Evolutionary conservation across 2,797 vertebrate species (phyloP), one percentile per base, ranked within the genome.

Genomic region (Menidia menidia): DNA sequence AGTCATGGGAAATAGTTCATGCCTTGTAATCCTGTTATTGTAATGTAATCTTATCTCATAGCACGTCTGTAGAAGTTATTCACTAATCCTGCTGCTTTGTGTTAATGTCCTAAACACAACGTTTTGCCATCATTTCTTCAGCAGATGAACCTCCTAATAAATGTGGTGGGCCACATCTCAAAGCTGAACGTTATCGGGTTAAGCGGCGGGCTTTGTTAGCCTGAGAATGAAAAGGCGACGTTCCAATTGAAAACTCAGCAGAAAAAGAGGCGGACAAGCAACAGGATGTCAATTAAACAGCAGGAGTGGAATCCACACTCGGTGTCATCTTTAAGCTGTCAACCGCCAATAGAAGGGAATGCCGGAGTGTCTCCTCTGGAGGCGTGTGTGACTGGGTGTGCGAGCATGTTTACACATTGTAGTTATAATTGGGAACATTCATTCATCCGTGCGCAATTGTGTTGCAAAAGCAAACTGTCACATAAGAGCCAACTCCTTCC

Each of bases 281-380:
- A 79, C 82, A 88, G 84, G 83, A 89, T 85, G 85, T 88, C 75
- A 83, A 77, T 88, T 84, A 90, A 85, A 87, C 60, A 14, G 75
- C 77, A 68, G 73, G 73, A 80, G 59, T 85, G 88, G 92, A 90
- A 92, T 88, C 75, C 80, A 89, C 87, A 88, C 87, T 84, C 71
- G 64, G 65, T 67, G 45, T 81, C 43, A 56, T 83, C 81, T 90
- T 88, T 83, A 80, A 83, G 71, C 79, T 89, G 88, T 90, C 85
- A 85, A 62, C 80, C 82, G 85, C 87, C 85, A 87, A 80, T 65
- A 57, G 55, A 77, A 85, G 89, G 68, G 65, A 76, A 87, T 67
- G 68, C 87, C 84, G 88, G 88, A 68, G 63, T 82, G 81, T 73
- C 81, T 61, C 30, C 47, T 44, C 25, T 39, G 56, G 45, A 41